Evolutionary conservation across 2,888 invertebrate species (phyloP), one percentile per base, ranked within the genome.

Genomic region (Lithophane socia): DNA sequence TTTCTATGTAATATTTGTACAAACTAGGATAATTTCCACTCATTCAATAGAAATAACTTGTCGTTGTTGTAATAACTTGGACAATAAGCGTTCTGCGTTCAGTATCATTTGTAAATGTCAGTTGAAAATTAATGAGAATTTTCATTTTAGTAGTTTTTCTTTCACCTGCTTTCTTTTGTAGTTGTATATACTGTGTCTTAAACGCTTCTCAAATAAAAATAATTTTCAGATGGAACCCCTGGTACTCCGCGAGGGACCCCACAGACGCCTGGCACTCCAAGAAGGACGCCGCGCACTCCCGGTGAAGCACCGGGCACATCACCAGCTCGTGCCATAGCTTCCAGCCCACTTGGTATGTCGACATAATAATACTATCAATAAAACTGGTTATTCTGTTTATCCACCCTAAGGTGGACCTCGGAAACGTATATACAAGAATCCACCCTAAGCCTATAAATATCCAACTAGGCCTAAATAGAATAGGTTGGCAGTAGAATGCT

Each of bases 281-380:
- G 91, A 21, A 92, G 88, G 47, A 81, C 84, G 13, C 89, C 88
- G 3, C 89, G 82, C 42, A 88, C 88, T 21, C 88, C 88, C 13
- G 42, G 85, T 0, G 83, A 92, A 58, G 90, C 88, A 0, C 93
- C 93, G 0, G 94, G 95, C 2, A 94, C 96, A 52, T 97, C 97
- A 79, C 96, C 96, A 13, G 95, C 96, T 42, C 90, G 92, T 84
- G 92, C 93, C 18, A 66, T 96, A 83, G 93, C 91, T 52, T 96
- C 96, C n/a, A 97, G 97, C 86, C 97, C 97, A 68, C 88, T 96
- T 85, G 97, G 97, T 96, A 93, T 88, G 44, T 66, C 16, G 3
- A 21, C 54, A 21, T 54, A 21, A 54, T 52, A 21, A 9, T 54
- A 54, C 9, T 56, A 56, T n/a, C 56, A 52, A 18, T 52, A 21